Percentiles rank a stretch among this genome's conserved stretches.
These are phyloP conservation scores for Leptopilina myrica DNA, from an alignment of 2,888 invertebrate species.

Conservation along the genomic window DNA sequence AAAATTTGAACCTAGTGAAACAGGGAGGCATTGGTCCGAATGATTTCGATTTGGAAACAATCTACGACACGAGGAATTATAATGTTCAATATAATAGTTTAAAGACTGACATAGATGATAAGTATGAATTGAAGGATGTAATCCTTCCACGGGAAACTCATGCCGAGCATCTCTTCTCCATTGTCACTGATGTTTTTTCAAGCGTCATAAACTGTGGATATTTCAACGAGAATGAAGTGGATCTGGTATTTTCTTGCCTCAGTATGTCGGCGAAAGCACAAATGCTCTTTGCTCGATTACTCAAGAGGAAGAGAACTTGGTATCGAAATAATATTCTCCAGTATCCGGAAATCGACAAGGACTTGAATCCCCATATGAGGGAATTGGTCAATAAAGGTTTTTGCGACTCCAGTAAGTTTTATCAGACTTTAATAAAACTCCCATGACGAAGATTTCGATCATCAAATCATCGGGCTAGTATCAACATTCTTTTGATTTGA, in stretches of 20 bases:
- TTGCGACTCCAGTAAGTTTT: constrained; percentile 50
- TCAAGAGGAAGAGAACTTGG: constrained; percentile 66
- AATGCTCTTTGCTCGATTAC: constrained; percentile 65
- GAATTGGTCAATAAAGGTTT: constrained; percentile 57
- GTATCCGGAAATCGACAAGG: constrained; percentile 58
- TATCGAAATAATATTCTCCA: constrained; percentile 59
- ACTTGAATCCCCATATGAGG: constrained; percentile 59
- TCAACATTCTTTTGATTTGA: too few relatives aligned
- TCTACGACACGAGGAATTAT: constrained; percentile 60
- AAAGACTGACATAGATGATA: constrained; percentile 49
- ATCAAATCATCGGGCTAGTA: too few relatives aligned
- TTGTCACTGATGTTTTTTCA: constrained; percentile 64
- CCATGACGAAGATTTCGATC: too few relatives aligned
- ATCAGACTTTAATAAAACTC: too few relatives aligned
- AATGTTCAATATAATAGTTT: constrained; percentile 51
- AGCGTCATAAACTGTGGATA: constrained; percentile 70
- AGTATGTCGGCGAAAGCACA: constrained; percentile 63
- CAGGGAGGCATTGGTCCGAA: constrained; percentile 59
- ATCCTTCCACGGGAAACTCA: constrained; percentile 57
- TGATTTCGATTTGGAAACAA: constrained; percentile 63
- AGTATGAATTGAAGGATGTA: constrained; percentile 62
- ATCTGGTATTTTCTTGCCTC: constrained; percentile 63
- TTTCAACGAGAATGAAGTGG: constrained; percentile 65
- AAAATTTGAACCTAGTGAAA: constrained; percentile 65
- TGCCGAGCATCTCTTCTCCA: constrained; percentile 60